Evolutionary conservation across 2,888 invertebrate species (phyloP).

Genomic region (Tipula lateralis): DNA sequence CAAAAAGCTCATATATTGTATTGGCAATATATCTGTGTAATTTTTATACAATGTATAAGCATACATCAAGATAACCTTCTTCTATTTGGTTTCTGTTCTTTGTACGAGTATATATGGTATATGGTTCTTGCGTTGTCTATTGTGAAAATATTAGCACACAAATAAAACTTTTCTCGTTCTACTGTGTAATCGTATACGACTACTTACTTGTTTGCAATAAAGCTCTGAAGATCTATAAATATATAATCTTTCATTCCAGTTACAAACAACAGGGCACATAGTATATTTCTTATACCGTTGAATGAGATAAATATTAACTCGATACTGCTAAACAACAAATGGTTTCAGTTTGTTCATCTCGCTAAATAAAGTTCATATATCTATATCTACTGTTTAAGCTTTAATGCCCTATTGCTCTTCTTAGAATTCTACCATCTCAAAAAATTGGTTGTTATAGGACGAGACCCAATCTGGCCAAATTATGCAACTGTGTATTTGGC

Average conservation of each 20-base stretch:
- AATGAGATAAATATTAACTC: background rate
- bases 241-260: background rate
- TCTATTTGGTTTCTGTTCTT: background rate
- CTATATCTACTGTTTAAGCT: no score
- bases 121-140: no score
- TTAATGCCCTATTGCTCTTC: no score
- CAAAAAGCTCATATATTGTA: background rate
- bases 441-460: no score
- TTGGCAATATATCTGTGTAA: background rate
- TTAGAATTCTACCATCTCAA: no score
- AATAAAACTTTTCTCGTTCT: background rate
- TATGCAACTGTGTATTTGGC: no score
- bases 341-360: background rate
- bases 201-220: background rate
- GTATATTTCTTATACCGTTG: background rate
- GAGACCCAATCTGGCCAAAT: no score
- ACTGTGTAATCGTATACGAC: background rate
- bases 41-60: background rate
- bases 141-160: background rate
- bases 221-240: background rate
- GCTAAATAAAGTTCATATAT: background rate
- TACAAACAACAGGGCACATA: background rate
- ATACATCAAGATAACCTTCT: slow-evolving; percentile 5
- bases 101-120: background rate
- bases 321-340: background rate